Evolutionary conservation across 2,113 vertebrate species (phyloP).

Genomic region (Cariama cristata): DNA sequence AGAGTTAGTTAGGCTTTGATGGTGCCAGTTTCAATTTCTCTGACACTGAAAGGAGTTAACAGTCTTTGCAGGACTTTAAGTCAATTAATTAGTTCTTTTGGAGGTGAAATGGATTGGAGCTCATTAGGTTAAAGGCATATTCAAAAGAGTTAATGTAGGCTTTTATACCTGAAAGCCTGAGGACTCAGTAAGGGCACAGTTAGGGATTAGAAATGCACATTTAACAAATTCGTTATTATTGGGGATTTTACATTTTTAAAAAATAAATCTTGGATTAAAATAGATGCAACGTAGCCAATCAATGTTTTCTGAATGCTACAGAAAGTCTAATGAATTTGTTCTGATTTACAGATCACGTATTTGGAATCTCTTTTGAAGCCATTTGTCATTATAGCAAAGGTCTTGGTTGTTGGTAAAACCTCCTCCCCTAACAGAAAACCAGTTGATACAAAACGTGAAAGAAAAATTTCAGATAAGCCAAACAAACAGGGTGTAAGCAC

Average conservation of each 20-base stretch:
- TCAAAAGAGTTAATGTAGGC: background rate
- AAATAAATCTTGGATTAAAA: background rate
- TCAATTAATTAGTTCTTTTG: background rate
- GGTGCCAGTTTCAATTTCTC: background rate
- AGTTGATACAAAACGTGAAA: accelerated
- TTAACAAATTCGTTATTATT: background rate
- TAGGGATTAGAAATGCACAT: background rate
- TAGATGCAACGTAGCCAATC: background rate
- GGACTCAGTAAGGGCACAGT: background rate
- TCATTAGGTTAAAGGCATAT: background rate
- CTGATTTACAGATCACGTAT: background rate
- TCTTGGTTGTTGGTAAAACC: background rate
- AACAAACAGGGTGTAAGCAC: background rate
- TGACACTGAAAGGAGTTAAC: background rate
- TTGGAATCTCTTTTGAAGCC: background rate
- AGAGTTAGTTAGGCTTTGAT: accelerated
- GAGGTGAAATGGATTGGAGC: background rate
- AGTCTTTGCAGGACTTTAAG: background rate
- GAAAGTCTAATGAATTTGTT: background rate
- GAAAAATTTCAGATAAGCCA: background rate
- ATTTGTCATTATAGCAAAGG: background rate
- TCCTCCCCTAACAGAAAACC: background rate
- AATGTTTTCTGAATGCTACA: background rate
- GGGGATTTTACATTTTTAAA: background rate
- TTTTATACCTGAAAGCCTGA: background rate